Evolutionary conservation across 2,113 vertebrate genomes (phyloP).

Genomic region (Corvus hawaiiensis): DNA sequence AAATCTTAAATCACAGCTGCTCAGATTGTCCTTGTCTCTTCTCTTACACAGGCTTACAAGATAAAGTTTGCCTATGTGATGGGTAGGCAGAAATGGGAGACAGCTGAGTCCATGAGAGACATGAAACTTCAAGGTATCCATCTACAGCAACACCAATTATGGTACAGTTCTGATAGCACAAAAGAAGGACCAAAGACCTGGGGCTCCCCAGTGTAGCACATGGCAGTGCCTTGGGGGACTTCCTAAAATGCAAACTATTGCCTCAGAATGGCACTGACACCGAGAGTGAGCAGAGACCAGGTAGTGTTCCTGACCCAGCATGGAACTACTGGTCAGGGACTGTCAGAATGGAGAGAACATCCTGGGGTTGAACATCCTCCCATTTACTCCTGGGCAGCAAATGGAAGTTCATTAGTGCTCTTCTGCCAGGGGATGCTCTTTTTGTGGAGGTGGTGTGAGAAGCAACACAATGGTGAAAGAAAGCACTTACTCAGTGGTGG

Average conservation of each 20-base stretch:
- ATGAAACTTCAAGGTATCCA: neutral
- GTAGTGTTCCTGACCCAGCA: rapidly evolving
- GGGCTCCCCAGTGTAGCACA: rapidly evolving
- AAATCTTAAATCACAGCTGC: neutral
- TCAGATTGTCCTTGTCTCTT: neutral
- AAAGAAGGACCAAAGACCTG: neutral
- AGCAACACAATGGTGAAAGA: rapidly evolving
- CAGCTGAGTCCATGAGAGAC: rapidly evolving
- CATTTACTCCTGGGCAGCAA: neutral
- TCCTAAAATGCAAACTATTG: neutral
- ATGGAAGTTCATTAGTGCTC: rapidly evolving
- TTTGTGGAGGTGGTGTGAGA: neutral
- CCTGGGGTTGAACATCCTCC: neutral
- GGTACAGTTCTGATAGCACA: neutral
- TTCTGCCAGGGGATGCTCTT: neutral
- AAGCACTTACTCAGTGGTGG: rapidly evolving
- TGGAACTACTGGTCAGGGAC: neutral
- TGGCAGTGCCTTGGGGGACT: neutral
- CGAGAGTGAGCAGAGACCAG: neutral
- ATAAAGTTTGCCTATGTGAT: rapidly evolving
- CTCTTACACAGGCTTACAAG: neutral
- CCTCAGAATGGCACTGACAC: rapidly evolving
- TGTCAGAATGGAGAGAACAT: neutral
- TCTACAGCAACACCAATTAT: neutral
- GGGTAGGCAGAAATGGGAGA: neutral